A percentile compares a stretch with the other conserved stretches of the same genome.
Conservation (phyloP, 2,888 invertebrate species). For the Rambutsinella grinnellia region DNA sequence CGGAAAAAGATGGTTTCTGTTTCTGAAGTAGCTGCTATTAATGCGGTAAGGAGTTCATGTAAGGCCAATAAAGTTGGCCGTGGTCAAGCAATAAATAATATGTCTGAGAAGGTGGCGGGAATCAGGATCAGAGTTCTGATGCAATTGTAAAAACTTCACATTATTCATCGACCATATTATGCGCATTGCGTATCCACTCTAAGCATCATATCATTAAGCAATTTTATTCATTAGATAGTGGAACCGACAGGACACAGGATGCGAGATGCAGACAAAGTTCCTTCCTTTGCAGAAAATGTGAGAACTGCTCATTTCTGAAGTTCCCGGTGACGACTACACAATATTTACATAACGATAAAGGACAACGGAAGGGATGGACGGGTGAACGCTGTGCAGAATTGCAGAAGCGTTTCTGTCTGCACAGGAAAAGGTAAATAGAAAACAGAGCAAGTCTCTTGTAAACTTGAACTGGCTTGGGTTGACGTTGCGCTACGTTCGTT, state of each 20-base stretch:
- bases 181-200: too few species aligned
- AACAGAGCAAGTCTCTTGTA: not conserved
- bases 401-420: too few species aligned
- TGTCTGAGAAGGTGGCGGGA: not conserved
- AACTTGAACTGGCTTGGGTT: too few species aligned
- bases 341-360: not conserved
- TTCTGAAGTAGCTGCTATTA: too few species aligned
- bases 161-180: not conserved
- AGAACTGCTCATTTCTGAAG: not conserved
- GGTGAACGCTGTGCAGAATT: not conserved
- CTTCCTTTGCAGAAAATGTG: not conserved
- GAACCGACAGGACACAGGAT: not conserved
- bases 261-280: not conserved
- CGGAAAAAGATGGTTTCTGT: too few species aligned
- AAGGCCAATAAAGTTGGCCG: not conserved
- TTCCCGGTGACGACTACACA: not conserved
- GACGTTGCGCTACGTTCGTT: not conserved
- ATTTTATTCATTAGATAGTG: not conserved
- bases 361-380: not conserved
- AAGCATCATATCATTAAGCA: not conserved
- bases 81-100: not conserved
- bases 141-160: not conserved
- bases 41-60: too few species aligned
- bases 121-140: too few species aligned
- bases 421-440: too few species aligned